Percentiles rank a stretch among this genome's conserved stretches.
These are phyloP conservation scores for Lasius fuliginosus DNA, from an alignment of 2,888 invertebrate genomes.

Conservation along the genomic window DNA sequence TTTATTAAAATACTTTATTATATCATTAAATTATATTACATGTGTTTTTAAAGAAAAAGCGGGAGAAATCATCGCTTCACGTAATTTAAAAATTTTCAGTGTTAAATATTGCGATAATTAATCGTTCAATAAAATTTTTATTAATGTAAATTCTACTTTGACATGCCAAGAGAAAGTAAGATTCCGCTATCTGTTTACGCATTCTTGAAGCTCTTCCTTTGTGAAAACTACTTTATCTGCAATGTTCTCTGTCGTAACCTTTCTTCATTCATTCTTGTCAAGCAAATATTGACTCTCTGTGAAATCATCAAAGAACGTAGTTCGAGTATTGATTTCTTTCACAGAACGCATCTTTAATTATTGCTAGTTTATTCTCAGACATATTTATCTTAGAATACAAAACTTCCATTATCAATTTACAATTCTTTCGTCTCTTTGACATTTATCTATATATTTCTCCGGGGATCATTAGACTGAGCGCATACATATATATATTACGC, in stretches of 20 bases:
- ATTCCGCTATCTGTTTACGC: conserved; percentile 1
- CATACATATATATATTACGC: neutral
- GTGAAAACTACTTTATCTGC: neutral
- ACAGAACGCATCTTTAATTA: neutral
- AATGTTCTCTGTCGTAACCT: conserved; percentile 31
- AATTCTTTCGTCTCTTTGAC: neutral
- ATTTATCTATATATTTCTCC: neutral
- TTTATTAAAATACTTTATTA: neutral
- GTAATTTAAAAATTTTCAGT: neutral
- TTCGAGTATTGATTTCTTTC: neutral
- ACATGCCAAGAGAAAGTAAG: neutral
- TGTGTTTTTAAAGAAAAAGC: neutral
- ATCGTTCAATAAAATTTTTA: neutral
- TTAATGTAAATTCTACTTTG: neutral
- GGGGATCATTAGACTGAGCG: neutral
- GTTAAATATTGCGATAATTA: neutral
- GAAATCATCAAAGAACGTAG: neutral
- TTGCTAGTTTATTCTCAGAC: neutral
- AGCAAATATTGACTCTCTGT: conserved; percentile 25
- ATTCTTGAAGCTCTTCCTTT: neutral
- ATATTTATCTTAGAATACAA: neutral
- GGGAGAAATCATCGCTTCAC: neutral
- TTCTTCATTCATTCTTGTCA: neutral
- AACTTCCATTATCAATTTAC: neutral
- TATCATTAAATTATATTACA: neutral